Evolutionary conservation across 2,888 invertebrate species (phyloP).

Genomic region (Protonemura montana): DNA sequence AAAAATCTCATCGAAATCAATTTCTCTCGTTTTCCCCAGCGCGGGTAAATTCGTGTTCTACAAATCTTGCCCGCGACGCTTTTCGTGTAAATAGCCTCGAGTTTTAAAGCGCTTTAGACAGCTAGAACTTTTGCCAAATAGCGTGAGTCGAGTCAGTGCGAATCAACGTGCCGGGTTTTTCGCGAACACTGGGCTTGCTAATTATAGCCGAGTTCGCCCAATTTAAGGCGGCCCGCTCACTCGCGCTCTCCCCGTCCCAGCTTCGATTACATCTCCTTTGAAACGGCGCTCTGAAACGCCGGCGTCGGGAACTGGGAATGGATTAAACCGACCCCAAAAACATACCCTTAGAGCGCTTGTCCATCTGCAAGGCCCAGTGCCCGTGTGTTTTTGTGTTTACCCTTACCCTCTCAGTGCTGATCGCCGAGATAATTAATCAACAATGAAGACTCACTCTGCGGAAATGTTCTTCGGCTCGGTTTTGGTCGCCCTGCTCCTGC

Average conservation of each 20-base stretch:
- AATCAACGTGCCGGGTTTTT: neutral
- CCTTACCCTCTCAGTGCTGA: neutral
- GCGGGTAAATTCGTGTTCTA: neutral
- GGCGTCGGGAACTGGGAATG: neutral
- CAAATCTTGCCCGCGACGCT: neutral
- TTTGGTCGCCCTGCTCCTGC: neutral
- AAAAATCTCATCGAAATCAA: neutral
- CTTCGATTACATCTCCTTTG: slow-evolving; percentile 20
- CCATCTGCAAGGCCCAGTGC: neutral
- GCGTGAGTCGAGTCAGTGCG: neutral
- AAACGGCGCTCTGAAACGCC: neutral
- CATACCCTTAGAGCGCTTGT: neutral
- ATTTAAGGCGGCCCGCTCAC: slow-evolving; percentile 29
- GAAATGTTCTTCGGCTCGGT: neutral
- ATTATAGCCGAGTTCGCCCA: slow-evolving; percentile 34
- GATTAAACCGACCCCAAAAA: neutral
- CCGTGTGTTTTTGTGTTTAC: neutral
- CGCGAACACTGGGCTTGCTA: neutral
- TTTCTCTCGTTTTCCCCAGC: neutral
- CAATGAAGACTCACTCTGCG: slow-evolving; percentile 8
- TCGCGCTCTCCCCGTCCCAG: neutral
- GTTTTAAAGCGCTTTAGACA: neutral
- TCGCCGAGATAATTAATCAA: neutral
- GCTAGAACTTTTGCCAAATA: slow-evolving; percentile 1
- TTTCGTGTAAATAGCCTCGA: neutral